Percentiles rank a stretch among this genome's conserved stretches.
These are phyloP conservation scores for Heliconius cydno DNA, from an alignment of 2,888 invertebrate species.

Conservation along the genomic window DNA sequence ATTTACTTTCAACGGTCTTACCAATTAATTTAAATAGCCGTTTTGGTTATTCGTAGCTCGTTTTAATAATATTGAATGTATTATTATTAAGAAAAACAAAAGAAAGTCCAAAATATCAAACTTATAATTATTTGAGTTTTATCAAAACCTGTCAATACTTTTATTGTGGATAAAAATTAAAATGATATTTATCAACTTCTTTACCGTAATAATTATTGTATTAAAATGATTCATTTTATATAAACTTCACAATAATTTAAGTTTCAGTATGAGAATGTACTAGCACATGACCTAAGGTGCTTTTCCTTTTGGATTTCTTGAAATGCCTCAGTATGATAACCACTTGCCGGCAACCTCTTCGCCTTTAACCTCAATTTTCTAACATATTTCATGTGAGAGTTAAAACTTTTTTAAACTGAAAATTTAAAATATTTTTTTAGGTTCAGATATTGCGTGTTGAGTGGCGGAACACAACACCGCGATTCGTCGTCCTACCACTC, in stretches of 20 bases:
- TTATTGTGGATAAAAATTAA: too few species aligned
- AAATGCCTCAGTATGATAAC: constrained; percentile 23
- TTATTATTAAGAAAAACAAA: constrained; percentile 34
- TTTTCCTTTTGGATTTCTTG: constrained; percentile 34
- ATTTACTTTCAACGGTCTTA: constrained; percentile 72
- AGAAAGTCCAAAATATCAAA: too few species aligned
- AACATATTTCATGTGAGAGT: constrained; percentile 23
- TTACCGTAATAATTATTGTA: not conserved
- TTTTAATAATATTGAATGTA: constrained; percentile 1
- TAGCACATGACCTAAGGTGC: not conserved
- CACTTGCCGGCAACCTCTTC: constrained; percentile 20
- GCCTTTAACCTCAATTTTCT: constrained; percentile 34
- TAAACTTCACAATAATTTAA: constrained; percentile 23
- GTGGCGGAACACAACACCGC: too few species aligned
- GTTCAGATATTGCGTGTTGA: too few species aligned
- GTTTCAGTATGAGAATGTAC: not conserved
- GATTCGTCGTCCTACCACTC: too few species aligned
- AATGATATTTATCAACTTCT: not conserved
- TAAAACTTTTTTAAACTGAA: not conserved
- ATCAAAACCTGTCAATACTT: too few species aligned
- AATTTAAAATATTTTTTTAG: not conserved
- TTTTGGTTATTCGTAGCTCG: constrained; percentile 32
- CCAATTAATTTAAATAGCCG: constrained; percentile 59
- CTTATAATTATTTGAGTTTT: too few species aligned
- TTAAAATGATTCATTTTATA: not conserved